Base-by-base conservation (phyloP, 2,113 vertebrate genomes). In the Megaleporinus macrocephalus region DNA sequence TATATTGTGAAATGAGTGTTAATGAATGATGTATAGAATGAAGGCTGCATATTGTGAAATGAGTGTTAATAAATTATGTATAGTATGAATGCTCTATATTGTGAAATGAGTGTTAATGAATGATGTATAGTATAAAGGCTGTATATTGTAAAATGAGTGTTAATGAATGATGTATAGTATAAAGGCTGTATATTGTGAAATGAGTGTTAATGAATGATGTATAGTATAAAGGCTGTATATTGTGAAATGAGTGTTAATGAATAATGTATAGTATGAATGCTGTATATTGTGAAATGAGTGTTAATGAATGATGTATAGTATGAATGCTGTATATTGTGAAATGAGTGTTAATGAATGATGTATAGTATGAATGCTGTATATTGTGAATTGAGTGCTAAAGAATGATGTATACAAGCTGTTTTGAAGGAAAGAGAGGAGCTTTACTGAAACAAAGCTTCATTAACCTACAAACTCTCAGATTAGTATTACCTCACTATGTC, bases 381-480 rank as follows among this genome's bases (percentile, higher is more conserved):
- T 0, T 36, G 16, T 51, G 55, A 57, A 70, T 5, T 24, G 9
- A 1, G 1, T 7, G 6, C 22, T 11, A 1, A 7, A 27, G 4
- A 44, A 22, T 73, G n/a, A 26, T 20, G 20, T 57, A 57, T 4
- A 57, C 1, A 3, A 7, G 5, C 20, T 6, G 16, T 53, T 57
- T 6, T 36, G 49, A 2, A 27, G 6, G 2, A 27, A 63, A 36
- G 10, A 27, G 9, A 62, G 73, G 22, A 65, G 29, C n/a, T 75
- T 57, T 55, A 68, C n/a, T 36, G 12, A 49, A 76, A 61, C 26
- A 80, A 79, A 73, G 30, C 68, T 20, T 68, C 65, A 59, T 70
- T 80, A 87, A 83, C 83, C 70, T 49, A 75, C 75, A 76, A 29
- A 66, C 16, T 65, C 71, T 30, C 53, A 71, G 81, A 83, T 85